Percentiles rank a stretch among this genome's conserved stretches.
Evolutionary conservation across 2,113 vertebrate species (phyloP).

Genomic region (Ceuthmochares aereus): DNA sequence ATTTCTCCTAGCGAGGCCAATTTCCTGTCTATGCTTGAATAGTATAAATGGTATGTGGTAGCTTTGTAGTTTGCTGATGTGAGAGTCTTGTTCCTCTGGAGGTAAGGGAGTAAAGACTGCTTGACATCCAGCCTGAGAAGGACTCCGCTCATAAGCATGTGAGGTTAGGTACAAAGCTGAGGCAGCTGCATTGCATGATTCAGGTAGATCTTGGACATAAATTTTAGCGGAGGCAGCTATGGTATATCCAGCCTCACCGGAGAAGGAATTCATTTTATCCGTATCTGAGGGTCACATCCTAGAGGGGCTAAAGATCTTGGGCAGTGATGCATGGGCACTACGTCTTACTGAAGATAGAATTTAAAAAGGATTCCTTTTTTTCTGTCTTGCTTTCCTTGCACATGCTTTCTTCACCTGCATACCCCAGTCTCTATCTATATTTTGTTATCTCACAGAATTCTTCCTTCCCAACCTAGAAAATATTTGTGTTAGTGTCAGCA

Average conservation of each 20-base stretch:
- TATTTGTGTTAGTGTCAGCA: neutral
- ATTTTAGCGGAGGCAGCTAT: neutral
- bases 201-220: neutral
- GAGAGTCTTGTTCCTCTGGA: neutral
- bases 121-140: neutral
- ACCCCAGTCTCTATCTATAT: neutral
- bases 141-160: neutral
- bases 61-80: neutral
- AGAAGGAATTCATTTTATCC: neutral
- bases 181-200: neutral
- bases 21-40: neutral
- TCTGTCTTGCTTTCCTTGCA: neutral
- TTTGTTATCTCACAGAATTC: neutral
- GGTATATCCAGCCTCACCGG: neutral
- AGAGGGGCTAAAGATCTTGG: neutral
- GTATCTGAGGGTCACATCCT: neutral
- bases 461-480: neutral
- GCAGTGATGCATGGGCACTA: neutral
- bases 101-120: neutral
- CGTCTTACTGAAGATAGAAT: neutral
- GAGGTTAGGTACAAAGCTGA: neutral
- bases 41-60: neutral
- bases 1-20: neutral
- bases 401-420: neutral
- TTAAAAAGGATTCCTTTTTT: neutral